A percentile compares a stretch with the other conserved stretches of the same genome.
These are phyloP conservation scores for Sebastes cheni DNA, from an alignment of 2,797 vertebrate species.

Conservation along the genomic window DNA sequence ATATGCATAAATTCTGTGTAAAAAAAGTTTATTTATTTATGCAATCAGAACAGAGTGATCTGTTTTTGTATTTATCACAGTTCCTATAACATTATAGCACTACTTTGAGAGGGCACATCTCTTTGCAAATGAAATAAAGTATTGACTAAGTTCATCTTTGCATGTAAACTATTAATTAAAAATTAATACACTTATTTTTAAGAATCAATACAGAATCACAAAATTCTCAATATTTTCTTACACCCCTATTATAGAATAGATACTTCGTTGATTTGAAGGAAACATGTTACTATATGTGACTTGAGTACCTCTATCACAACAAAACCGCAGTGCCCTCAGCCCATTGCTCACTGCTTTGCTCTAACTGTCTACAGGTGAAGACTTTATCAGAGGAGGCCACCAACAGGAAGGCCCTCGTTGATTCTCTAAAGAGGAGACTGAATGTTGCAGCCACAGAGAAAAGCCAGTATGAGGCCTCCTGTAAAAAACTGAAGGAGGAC, in stretches of 20 bases:
- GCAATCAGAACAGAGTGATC: no score
- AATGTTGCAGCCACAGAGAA: conserved; percentile 86
- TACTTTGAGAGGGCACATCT: no score
- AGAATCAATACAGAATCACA: no score
- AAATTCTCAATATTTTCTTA: no score
- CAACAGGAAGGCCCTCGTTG: conserved; percentile 87
- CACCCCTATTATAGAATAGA: background rate
- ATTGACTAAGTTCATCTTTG: no score
- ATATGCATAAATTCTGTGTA: no score
- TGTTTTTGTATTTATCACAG: no score
- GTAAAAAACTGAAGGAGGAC: conserved; percentile 85
- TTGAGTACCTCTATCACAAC: background rate
- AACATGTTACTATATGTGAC: background rate
- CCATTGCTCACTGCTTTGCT: background rate
- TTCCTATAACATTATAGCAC: no score
- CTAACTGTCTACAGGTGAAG: conserved; percentile 80
- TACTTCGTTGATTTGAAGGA: background rate
- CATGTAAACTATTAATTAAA: no score
- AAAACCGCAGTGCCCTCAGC: background rate
- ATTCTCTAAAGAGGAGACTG: conserved; percentile 90
- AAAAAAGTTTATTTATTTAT: no score
- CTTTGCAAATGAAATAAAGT: no score
- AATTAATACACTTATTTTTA: no score
- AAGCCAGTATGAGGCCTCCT: conserved; percentile 84
- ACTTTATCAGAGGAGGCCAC: conserved; percentile 87